phyloP scores from a whole-genome alignment of 2,888 invertebrate species.

The Andrena bicolor region DNA sequence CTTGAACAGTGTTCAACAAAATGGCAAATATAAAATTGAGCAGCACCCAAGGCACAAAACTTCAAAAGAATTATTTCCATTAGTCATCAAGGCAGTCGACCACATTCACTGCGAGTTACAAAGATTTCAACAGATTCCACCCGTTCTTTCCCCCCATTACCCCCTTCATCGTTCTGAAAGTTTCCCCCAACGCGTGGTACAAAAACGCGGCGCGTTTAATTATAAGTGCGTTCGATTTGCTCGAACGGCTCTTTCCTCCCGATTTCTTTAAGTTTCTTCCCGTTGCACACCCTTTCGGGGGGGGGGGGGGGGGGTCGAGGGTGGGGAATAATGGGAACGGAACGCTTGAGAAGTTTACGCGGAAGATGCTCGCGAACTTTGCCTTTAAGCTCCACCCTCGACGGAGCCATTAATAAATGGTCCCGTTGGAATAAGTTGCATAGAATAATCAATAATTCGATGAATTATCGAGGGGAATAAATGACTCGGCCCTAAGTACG shows the following conservation, averaged over 20 bases:
- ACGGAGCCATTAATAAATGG: slow-evolving; percentile 71
- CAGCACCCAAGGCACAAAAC: no score
- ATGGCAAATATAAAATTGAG: no score
- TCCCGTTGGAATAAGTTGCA: slow-evolving; percentile 51
- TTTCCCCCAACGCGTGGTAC: slow-evolving; percentile 1
- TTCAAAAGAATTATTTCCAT: no score
- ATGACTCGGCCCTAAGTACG: slow-evolving; percentile 37
- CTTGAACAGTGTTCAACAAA: no score
- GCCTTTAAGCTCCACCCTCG: slow-evolving; percentile 43
- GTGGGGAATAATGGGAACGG: slow-evolving; percentile 52
- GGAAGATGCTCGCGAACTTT: slow-evolving; percentile 66
- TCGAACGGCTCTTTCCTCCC: slow-evolving; percentile 36
- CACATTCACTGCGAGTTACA: no score
- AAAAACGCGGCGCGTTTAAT: slow-evolving; percentile 39
- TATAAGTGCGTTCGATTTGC: slow-evolving; percentile 51
- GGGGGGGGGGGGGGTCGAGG: not conserved
- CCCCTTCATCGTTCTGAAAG: slow-evolving; percentile 17
- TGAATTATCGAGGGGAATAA: slow-evolving; percentile 37
- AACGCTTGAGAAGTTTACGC: slow-evolving; percentile 58
- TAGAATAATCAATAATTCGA: slow-evolving; percentile 68
- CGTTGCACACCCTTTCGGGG: slow-evolving; percentile 14
- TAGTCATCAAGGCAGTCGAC: no score
- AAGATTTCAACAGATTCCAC: not conserved
- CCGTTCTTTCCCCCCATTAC: not conserved
- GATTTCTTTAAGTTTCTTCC: slow-evolving; percentile 48